These are phyloP conservation scores for Microtus oregoni DNA, from an alignment of 2,113 vertebrate species.

Conservation along the genomic window DNA sequence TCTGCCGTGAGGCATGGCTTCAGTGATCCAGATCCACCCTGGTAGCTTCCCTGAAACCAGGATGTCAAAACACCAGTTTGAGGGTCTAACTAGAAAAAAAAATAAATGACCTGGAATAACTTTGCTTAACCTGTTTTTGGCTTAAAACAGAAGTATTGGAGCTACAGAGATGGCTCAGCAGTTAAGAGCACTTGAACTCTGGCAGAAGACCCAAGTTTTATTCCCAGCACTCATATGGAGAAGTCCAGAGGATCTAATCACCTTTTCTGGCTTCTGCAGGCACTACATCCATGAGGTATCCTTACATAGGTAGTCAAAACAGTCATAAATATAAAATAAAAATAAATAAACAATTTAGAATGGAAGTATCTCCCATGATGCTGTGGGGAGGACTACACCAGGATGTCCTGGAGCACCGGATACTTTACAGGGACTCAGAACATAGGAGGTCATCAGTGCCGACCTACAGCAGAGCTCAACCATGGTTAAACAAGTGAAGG, in stretches of 20 bases:
- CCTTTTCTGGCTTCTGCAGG: neutral
- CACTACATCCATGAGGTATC: neutral
- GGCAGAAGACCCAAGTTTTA: neutral
- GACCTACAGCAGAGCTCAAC: too few relatives aligned
- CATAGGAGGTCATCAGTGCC: neutral
- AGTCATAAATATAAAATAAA: neutral
- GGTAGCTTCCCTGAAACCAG: neutral
- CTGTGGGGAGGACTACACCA: neutral
- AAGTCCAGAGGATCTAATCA: neutral
- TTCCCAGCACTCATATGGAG: neutral
- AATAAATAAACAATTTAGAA: neutral
- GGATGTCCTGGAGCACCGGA: neutral
- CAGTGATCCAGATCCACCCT: rapidly evolving
- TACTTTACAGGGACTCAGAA: neutral
- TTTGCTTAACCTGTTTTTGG: neutral
- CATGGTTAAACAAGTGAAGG: neutral
- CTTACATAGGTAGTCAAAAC: neutral
- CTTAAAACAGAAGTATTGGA: neutral
- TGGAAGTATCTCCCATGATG: neutral
- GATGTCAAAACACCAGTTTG: neutral
- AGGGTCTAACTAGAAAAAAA: neutral
- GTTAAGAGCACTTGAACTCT: neutral
- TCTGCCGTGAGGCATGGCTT: neutral
- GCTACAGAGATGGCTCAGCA: neutral
- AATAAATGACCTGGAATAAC: neutral